Conservation (phyloP, 2,113 vertebrate species). For the Okapia johnstoni region DNA sequence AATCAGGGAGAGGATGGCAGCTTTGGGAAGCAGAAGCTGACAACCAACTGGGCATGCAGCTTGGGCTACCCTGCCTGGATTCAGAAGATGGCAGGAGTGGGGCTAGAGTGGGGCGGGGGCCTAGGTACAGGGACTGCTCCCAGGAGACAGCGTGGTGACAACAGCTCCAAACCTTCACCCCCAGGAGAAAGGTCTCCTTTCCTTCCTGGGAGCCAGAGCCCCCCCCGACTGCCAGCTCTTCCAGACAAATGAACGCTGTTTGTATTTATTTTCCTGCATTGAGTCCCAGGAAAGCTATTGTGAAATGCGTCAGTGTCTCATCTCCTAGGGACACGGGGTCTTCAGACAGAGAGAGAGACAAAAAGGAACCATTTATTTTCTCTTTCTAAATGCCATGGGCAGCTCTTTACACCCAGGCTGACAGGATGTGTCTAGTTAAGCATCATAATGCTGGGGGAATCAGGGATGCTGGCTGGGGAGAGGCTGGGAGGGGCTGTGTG, state of each 20-base stretch:
- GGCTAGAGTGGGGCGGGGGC: accelerated
- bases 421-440: conserved; percentile 27
- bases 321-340: neutral
- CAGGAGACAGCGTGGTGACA: accelerated
- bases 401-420: neutral
- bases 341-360: conserved; percentile 5
- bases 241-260: neutral
- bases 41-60: accelerated
- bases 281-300: neutral
- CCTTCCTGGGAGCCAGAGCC: accelerated
- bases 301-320: neutral
- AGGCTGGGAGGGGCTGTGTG: accelerated
- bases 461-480: neutral
- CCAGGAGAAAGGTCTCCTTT: neutral
- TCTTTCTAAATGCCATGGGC: conserved; percentile 5
- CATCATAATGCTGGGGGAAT: neutral
- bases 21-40: neutral
- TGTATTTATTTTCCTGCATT: neutral
- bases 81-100: neutral
- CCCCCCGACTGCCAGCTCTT: neutral
- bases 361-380: conserved; percentile 41
- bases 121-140: neutral
- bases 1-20: no score
- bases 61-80: accelerated
- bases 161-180: neutral